Evolutionary conservation across 2,113 vertebrate species (phyloP).

Genomic region (Urocolius indicus): DNA sequence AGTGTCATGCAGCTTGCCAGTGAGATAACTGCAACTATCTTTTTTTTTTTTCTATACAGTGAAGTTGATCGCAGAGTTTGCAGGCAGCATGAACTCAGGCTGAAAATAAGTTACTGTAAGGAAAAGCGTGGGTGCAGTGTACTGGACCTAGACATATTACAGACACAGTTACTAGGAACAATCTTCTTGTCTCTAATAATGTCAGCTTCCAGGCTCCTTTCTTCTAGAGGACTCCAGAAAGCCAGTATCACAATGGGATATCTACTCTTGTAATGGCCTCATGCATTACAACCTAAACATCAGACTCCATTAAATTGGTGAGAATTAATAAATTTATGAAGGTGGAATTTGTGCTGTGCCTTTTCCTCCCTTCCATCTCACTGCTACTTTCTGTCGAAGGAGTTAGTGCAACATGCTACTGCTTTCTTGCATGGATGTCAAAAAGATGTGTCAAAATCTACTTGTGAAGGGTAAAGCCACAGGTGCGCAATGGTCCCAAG

Average conservation of each 20-base stretch:
- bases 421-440: background rate
- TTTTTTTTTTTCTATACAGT: background rate
- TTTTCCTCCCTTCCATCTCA: background rate
- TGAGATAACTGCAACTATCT: slow-evolving; percentile 10
- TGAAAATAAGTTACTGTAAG: background rate
- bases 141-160: background rate
- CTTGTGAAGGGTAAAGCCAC: slow-evolving; percentile 2
- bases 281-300: background rate
- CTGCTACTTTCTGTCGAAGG: background rate
- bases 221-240: background rate
- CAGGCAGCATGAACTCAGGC: background rate
- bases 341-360: background rate
- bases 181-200: background rate
- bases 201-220: background rate
- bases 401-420: background rate
- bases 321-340: background rate
- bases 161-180: background rate
- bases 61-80: slow-evolving; percentile 5
- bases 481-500: background rate
- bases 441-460: background rate
- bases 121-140: background rate
- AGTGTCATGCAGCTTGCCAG: background rate
- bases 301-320: background rate
- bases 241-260: background rate
- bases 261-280: background rate